Conservation (phyloP, 2,888 invertebrate species). For the Drosophila trichaetosa region DNA sequence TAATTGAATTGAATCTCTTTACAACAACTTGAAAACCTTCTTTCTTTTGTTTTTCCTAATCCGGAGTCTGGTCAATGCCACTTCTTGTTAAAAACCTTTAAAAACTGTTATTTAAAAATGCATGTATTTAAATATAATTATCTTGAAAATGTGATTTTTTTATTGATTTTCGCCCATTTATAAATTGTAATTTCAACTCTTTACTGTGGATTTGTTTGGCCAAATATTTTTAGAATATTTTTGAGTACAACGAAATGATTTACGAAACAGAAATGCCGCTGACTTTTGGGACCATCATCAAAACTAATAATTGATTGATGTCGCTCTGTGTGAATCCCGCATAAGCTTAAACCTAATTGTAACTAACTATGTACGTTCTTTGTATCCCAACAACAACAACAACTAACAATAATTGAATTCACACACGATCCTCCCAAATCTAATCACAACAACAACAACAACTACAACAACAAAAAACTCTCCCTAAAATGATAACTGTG, state of each 20-base stretch:
- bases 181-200: not conserved
- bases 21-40: too few relatives aligned
- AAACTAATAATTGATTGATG: not conserved
- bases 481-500: constrained; percentile 31
- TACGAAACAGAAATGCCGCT: not conserved
- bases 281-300: not conserved
- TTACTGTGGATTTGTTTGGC: not conserved
- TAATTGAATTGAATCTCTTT: too few relatives aligned
- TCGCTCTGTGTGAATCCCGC: not conserved
- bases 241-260: not conserved
- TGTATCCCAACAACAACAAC: constrained; percentile 31
- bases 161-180: not conserved
- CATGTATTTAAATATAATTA: too few relatives aligned
- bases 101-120: too few relatives aligned
- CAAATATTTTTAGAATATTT: not conserved
- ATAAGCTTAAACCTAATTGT: constrained; percentile 10
- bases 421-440: constrained; percentile 8
- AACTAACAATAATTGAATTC: constrained; percentile 24
- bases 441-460: constrained; percentile 16
- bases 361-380: constrained; percentile 42
- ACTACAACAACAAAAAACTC: constrained; percentile 34
- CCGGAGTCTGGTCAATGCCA: too few relatives aligned
- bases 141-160: too few relatives aligned
- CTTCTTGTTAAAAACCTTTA: too few relatives aligned
- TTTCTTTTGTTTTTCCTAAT: too few relatives aligned